phyloP scores from a whole-genome alignment of 2,113 vertebrate species.

The Ornithorhynchus anatinus region DNA sequence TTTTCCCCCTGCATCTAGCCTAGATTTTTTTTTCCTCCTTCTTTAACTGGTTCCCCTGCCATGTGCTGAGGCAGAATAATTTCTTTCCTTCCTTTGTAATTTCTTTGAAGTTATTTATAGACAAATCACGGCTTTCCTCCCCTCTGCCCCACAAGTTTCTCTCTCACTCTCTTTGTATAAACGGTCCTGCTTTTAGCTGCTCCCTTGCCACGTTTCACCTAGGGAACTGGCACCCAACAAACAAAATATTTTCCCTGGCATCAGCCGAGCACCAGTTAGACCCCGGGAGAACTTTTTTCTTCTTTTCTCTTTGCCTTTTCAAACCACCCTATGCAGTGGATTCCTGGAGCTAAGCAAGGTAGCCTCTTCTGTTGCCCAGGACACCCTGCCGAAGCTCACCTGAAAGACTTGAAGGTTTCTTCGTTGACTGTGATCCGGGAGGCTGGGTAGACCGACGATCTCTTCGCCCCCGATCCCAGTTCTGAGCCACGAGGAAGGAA shows the following conservation, averaged over 20 bases:
- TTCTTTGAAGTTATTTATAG: conserved; percentile 28
- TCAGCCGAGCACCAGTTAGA: not conserved
- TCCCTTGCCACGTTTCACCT: not conserved
- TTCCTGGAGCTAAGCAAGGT: too few relatives aligned
- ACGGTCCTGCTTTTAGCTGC: not conserved
- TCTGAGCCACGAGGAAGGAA: not conserved
- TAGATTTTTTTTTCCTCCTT: conserved; percentile 1
- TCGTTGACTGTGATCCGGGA: not conserved
- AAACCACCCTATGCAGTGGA: too few relatives aligned
- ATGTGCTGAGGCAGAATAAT: conserved; percentile 10
- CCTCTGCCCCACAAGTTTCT: rapidly evolving
- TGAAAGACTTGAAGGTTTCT: too few relatives aligned
- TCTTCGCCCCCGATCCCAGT: not conserved
- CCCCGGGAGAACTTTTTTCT: not conserved
- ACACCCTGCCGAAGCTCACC: too few relatives aligned
- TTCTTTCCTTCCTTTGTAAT: conserved; percentile 12
- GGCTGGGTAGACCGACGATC: not conserved
- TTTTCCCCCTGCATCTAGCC: not conserved
- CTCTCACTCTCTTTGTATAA: not conserved
- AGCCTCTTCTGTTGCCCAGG: too few relatives aligned
- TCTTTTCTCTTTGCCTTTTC: not conserved
- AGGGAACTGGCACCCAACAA: not conserved
- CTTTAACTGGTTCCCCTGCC: not conserved
- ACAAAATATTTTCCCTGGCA: not conserved
- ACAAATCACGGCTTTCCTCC: not conserved